Conservation (phyloP, 2,113 vertebrate species). For the Ranitomeya variabilis region DNA sequence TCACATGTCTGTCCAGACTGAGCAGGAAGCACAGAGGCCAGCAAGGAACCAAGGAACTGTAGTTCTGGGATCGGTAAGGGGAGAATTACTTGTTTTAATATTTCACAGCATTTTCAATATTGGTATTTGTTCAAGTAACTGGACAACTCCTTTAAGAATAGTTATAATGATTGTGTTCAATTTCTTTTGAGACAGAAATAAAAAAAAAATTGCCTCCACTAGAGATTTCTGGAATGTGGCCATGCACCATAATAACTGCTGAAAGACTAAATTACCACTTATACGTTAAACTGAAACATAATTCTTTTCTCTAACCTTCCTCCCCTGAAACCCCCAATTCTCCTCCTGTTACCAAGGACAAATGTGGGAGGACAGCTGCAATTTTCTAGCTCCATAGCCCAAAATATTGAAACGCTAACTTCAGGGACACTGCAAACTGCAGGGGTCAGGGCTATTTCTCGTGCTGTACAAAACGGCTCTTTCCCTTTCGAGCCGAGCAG, state of each 20-base stretch:
- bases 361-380: conserved; percentile 40
- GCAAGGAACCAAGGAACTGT: too few species aligned
- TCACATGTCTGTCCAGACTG: too few species aligned
- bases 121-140: not conserved
- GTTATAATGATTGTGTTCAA: not conserved
- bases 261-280: conserved; percentile 15
- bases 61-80: too few species aligned
- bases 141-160: not conserved
- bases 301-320: not conserved
- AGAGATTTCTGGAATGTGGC: not conserved
- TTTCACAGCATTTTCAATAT: too few species aligned
- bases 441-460: conserved; percentile 30
- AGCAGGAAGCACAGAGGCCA: too few species aligned
- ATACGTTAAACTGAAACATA: not conserved
- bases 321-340: not conserved
- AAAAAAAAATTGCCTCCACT: not conserved
- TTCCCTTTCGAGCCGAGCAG: not conserved
- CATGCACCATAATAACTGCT: not conserved
- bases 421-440: not conserved
- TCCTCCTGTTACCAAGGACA: conserved; percentile 20
- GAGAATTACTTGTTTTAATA: too few species aligned
- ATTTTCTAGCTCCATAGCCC: not conserved
- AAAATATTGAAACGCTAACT: conserved; percentile 15
- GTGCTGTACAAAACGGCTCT: not conserved
- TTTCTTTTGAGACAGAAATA: not conserved